These are phyloP conservation scores for Heliangelus exortis DNA, from an alignment of 2,797 vertebrate species.

Conservation along the genomic window DNA sequence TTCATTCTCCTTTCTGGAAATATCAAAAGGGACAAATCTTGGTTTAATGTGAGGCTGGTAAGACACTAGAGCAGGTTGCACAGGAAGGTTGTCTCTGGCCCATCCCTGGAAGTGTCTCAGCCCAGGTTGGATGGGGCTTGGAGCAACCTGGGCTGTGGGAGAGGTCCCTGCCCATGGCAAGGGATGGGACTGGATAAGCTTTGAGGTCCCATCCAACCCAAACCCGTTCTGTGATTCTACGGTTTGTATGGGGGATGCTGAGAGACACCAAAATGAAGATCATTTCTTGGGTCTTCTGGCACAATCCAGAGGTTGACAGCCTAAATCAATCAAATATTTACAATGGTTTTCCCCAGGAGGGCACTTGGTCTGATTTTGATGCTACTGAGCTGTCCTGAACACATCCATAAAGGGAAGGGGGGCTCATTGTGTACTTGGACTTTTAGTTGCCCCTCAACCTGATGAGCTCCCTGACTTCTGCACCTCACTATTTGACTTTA, in stretches of 20 bases:
- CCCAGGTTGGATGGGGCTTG: too few species aligned
- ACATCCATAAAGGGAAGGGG: not conserved
- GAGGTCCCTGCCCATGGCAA: too few species aligned
- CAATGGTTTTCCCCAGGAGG: not conserved
- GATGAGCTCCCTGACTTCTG: not conserved
- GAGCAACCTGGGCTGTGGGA: too few species aligned
- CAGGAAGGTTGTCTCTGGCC: too few species aligned
- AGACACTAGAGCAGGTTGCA: too few species aligned
- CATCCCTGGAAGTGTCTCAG: too few species aligned
- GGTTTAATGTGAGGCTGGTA: not conserved
- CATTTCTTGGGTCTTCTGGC: not conserved
- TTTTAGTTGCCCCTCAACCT: not conserved
- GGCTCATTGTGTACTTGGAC: fast-evolving
- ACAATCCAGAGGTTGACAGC: not conserved
- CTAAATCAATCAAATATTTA: not conserved
- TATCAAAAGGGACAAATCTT: not conserved
- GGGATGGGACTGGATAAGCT: too few species aligned
- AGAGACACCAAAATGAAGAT: not conserved
- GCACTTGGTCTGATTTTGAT: not conserved
- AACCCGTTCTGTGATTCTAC: too few species aligned
- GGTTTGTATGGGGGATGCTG: not conserved
- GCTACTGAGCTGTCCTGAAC: not conserved
- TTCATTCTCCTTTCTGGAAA: not conserved
- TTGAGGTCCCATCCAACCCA: too few species aligned
- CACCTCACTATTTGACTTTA: not conserved